Percentiles rank a stretch among this genome's conserved stretches.
phyloP scores from a whole-genome alignment of 2,888 invertebrate species.

The Oligia strigilis region DNA sequence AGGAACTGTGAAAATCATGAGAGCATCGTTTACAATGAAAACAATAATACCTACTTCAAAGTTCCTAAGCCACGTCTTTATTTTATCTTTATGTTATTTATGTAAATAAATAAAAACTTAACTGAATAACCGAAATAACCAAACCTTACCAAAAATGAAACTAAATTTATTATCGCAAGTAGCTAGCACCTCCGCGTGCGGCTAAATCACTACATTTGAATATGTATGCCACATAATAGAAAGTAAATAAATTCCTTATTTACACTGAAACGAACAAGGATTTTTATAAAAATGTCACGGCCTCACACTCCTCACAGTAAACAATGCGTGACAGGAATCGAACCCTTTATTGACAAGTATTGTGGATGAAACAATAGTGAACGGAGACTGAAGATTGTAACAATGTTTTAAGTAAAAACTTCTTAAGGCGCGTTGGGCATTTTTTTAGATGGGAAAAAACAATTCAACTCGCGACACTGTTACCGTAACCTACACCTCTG shows the following conservation, averaged over 20 bases:
- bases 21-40: background rate
- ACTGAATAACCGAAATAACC: background rate
- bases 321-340: slow-evolving; percentile 31
- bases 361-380: slow-evolving; percentile 14
- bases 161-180: background rate
- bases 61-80: background rate
- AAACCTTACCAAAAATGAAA: background rate
- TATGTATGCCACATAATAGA: slow-evolving; percentile 27
- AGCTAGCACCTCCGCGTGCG: too few species aligned
- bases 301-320: slow-evolving; percentile 12
- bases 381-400: background rate
- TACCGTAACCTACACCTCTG: too few species aligned
- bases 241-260: slow-evolving; percentile 43
- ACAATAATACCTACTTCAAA: too few species aligned
- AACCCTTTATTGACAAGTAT: slow-evolving; percentile 18
- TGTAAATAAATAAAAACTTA: too few species aligned
- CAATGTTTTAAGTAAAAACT: too few species aligned
- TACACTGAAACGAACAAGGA: slow-evolving; percentile 39
- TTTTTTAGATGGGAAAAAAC: too few species aligned
- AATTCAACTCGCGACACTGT: too few species aligned
- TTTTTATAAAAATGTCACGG: slow-evolving; percentile 49
- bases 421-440: too few species aligned
- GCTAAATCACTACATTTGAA: background rate
- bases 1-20: background rate
- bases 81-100: background rate